Evolutionary conservation across 2,888 invertebrate species (phyloP).

Genomic region (Volucella zonaria): DNA sequence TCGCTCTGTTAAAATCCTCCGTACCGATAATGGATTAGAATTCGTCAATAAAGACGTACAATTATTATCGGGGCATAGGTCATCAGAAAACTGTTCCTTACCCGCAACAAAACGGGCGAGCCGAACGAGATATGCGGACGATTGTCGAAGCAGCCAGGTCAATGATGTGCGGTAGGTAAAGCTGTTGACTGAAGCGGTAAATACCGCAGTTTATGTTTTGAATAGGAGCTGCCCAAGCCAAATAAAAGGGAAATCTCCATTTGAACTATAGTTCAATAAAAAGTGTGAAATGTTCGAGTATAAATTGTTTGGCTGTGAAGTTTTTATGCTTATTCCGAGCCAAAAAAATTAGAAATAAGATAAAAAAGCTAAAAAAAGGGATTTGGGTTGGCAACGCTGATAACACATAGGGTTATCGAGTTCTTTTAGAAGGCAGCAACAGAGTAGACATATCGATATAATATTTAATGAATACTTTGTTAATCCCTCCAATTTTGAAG

Average conservation of each 20-base stretch:
- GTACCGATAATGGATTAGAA: too few species aligned
- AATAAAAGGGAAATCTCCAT: background rate
- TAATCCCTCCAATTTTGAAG: background rate
- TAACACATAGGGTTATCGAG: background rate
- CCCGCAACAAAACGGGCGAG: slow-evolving; percentile 78
- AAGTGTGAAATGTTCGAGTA: background rate
- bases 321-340: slow-evolving; percentile 2
- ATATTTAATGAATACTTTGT: slow-evolving; percentile 14
- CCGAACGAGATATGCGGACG: slow-evolving; percentile 78
- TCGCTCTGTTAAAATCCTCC: too few species aligned
- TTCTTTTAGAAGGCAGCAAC: background rate
- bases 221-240: too few species aligned
- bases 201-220: too few species aligned
- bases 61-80: slow-evolving; percentile 72
- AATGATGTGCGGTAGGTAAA: slow-evolving; percentile 45
- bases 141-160: slow-evolving; percentile 68
- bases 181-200: too few species aligned
- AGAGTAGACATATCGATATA: background rate
- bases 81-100: slow-evolving; percentile 75
- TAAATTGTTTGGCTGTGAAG: slow-evolving; percentile 25
- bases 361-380: slow-evolving; percentile 21
- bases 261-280: slow-evolving; percentile 12
- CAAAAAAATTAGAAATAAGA: slow-evolving; percentile 29
- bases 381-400: slow-evolving; percentile 5
- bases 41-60: slow-evolving; percentile 59